These are phyloP conservation scores for Pluvialis apricaria DNA, from an alignment of 2,113 vertebrate genomes.

Conservation along the genomic window DNA sequence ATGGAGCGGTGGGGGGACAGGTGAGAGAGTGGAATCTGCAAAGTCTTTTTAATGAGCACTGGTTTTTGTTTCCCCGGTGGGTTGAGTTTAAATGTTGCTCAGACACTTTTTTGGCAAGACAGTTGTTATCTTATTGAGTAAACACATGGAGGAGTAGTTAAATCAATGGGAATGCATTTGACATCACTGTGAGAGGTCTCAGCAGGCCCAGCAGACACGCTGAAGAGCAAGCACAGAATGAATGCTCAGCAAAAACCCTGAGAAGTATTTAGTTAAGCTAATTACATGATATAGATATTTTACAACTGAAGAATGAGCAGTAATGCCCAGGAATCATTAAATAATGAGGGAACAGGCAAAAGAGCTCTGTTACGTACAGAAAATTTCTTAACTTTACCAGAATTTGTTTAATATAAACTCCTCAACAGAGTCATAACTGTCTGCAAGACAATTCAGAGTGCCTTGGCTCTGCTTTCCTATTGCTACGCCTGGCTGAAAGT, in stretches of 20 bases:
- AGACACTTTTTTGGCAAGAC: not conserved
- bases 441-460: not conserved
- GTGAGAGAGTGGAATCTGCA: not conserved
- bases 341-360: not conserved
- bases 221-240: not conserved
- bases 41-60: not conserved
- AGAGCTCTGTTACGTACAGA: not conserved
- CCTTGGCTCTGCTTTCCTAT: not conserved
- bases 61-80: not conserved
- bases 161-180: not conserved
- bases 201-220: accelerated
- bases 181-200: not conserved
- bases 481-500: not conserved
- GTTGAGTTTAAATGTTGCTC: not conserved
- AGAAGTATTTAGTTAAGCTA: not conserved
- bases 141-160: not conserved
- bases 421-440: not conserved
- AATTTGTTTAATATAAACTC: not conserved
- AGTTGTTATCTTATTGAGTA: not conserved
- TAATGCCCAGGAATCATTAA: not conserved
- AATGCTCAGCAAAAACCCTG: not conserved
- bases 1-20: not conserved
- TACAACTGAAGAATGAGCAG: not conserved
- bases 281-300: not conserved
- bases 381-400: not conserved